phyloP scores from a whole-genome alignment of 2,888 invertebrate genomes.

The Drosophila longiperda region DNA sequence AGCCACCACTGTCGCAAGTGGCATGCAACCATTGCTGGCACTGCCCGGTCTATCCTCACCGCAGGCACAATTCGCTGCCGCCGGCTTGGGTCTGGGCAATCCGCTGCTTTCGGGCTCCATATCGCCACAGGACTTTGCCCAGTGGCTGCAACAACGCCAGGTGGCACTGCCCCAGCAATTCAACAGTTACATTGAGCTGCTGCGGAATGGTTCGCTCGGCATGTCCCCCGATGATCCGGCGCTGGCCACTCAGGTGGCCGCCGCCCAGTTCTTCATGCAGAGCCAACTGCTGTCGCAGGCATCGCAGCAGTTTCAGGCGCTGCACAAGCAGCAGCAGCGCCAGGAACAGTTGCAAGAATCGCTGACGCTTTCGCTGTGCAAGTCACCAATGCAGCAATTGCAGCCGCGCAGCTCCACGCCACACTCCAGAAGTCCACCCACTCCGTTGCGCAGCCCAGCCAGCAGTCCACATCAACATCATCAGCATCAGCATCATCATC shows the following conservation, averaged over 20 bases:
- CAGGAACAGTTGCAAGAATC: constrained; percentile 61
- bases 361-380: constrained; percentile 51
- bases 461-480: constrained; percentile 77
- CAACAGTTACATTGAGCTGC: constrained; percentile 84
- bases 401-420: constrained; percentile 82
- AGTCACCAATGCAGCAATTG: constrained; percentile 37
- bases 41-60: constrained; percentile 76
- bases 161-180: constrained; percentile 84
- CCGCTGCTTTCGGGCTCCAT: constrained; percentile 74
- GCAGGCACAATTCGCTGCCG: constrained; percentile 77
- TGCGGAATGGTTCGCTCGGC: constrained; percentile 81
- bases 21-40: constrained; percentile 67
- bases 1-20: constrained; percentile 51
- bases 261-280: constrained; percentile 91
- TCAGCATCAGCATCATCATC: constrained; percentile 19
- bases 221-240: constrained; percentile 82
- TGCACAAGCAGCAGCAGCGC: constrained; percentile 89
- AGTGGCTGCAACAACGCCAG: constrained; percentile 83
- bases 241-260: constrained; percentile 83
- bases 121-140: constrained; percentile 82
- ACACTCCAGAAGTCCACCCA: constrained; percentile 83
- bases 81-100: constrained; percentile 67
- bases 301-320: constrained; percentile 92
- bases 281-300: constrained; percentile 92
- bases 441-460: constrained; percentile 79